Base-by-base conservation (phyloP, 1,140 invertebrate genomes). In the Leptopilina boulardi region DNA sequence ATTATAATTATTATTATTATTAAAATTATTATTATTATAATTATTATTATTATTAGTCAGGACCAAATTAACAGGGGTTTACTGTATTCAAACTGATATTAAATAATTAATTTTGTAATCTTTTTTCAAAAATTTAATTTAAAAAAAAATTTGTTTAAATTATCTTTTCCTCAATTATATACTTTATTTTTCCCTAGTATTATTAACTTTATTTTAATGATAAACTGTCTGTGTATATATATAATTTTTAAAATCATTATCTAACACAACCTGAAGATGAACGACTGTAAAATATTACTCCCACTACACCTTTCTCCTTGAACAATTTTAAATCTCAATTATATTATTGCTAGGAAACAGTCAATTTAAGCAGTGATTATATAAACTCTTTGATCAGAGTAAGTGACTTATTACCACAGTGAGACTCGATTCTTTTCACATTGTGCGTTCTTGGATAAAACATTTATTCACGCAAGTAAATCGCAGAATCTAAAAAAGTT, bases 401-500 rank as follows among this genome's bases (percentile, higher is more conserved):
- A 66, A 51, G 15, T 8, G 56, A 23, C 23, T 66, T 66, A 66
- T 30, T 66, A 66, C 23, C n/a, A 15, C 56, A 66, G 10, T 15
- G 56, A 11, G 23, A 15, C 56, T 66, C 23, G n/a, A 66, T 66
- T 30, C 56, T 66, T n/a, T 66, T 66, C 56, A 66, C 56, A 66
- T 66, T 15, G 21, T n/a, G 11, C 23, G 23, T 26, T 66, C 15
- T 15, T 9, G 6, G 56, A 30, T 26, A 21, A 59, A 26, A 0
- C 13, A 6, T 30, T 66, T 66, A 23, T 11, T 66, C 23, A 66
- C 2, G 15, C 51, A 15, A 8, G 47, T 54, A 15, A n/a, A 19
- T 15, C 8, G 8, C 19, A 59, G 19, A 26, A 26, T 23, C 21
- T 3, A 23, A 1, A 11, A 11, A 30, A 11, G 9, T 15, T 26